These are phyloP conservation scores for Marisa cornuarietis DNA, from an alignment of 1,140 invertebrate genomes.

Conservation along the genomic window DNA sequence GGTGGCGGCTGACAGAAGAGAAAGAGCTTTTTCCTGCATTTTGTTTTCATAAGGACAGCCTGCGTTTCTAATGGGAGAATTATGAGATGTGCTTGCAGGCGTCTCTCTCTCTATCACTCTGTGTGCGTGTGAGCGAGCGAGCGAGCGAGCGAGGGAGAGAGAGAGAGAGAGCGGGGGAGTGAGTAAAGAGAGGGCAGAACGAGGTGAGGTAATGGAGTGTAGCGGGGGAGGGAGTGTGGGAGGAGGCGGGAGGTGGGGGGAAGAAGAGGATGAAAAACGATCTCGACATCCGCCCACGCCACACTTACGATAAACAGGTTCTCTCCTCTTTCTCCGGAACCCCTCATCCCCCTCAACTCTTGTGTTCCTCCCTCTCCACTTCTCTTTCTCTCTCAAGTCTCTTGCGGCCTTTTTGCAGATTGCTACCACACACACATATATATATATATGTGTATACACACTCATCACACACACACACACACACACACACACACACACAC, in stretches of 20 bases:
- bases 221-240: not conserved
- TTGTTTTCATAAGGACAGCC: too few relatives aligned
- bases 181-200: not conserved
- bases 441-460: not conserved
- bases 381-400: too few relatives aligned
- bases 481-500: not conserved
- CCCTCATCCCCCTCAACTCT: too few relatives aligned
- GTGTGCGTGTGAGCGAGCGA: not conserved
- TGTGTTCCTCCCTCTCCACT: too few relatives aligned
- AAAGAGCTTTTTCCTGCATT: too few relatives aligned
- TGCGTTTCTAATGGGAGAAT: too few relatives aligned
- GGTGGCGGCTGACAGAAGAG: not conserved
- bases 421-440: not conserved
- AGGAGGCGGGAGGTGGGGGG: not conserved
- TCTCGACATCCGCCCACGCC: too few relatives aligned
- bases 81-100: too few relatives aligned
- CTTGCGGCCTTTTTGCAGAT: not conserved
- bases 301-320: too few relatives aligned
- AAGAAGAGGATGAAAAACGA: not conserved
- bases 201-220: not conserved
- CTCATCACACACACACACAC: not conserved
- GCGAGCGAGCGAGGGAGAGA: not conserved
- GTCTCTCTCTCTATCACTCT: too few relatives aligned
- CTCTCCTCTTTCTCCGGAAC: too few relatives aligned
- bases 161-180: conserved; percentile 3